Percentiles rank a stretch among this genome's conserved stretches.
Conservation (phyloP, 53 echinoderm and acorn worm genomes). For the Astropecten irregularis region DNA sequence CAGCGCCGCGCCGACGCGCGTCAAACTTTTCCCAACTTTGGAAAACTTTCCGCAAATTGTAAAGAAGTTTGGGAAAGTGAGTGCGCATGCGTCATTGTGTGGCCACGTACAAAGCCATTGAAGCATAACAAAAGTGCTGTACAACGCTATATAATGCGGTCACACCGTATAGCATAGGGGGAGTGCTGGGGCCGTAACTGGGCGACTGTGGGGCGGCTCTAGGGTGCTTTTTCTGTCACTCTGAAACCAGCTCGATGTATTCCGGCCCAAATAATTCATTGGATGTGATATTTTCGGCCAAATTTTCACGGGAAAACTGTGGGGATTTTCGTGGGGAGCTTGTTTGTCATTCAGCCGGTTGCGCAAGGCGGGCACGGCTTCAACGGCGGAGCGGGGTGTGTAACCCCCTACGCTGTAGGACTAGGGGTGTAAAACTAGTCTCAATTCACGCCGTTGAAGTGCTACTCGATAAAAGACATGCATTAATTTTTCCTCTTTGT, state of each 20-base stretch:
- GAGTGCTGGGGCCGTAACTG: too few relatives aligned
- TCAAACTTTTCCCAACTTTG: constrained; percentile 43
- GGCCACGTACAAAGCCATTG: constrained; percentile 25
- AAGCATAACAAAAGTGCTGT: constrained; percentile 61
- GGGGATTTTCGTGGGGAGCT: not conserved
- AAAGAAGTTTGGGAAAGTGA: constrained; percentile 57
- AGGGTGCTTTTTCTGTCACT: constrained; percentile 12
- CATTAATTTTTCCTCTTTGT: constrained; percentile 31
- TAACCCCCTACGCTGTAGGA: not conserved
- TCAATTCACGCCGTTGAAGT: too few relatives aligned
- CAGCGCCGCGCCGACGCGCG: constrained; percentile 44
- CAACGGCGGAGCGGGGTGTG: not conserved
- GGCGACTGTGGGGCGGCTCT: too few relatives aligned
- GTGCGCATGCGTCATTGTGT: constrained; percentile 61
- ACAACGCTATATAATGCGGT: constrained; percentile 43
- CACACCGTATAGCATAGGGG: not conserved
- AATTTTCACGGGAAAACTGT: not conserved
- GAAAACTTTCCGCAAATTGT: constrained; percentile 57
- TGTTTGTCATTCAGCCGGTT: not conserved
- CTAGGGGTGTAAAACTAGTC: not conserved
- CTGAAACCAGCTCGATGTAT: not conserved
- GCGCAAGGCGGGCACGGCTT: not conserved
- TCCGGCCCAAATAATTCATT: not conserved
- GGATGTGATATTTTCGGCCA: not conserved
- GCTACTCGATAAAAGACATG: too few relatives aligned